Percentiles rank a stretch among this genome's conserved stretches.
These are phyloP conservation scores for Ataeniobius toweri DNA, from an alignment of 2,797 vertebrate genomes.

Conservation along the genomic window DNA sequence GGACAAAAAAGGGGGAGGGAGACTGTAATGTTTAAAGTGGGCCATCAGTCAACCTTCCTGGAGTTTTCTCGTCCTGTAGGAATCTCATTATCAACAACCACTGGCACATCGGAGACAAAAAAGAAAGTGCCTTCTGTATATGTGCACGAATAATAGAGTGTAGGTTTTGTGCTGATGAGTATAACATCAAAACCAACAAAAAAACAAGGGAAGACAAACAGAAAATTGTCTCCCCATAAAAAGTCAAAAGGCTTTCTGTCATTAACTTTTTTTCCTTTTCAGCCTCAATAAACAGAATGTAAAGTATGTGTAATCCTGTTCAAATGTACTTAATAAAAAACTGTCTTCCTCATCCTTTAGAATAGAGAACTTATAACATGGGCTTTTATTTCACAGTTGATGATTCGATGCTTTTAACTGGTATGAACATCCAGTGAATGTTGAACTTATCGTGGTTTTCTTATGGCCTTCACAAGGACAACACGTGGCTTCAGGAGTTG, in stretches of 20 bases:
- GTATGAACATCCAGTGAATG: background rate
- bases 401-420: background rate
- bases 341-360: background rate
- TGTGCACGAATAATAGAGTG: conserved; percentile 20
- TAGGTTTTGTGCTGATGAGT: conserved; percentile 35
- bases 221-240: conserved; percentile 48
- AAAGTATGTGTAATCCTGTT: background rate
- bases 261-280: conserved; percentile 15
- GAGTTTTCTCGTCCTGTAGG: conserved; percentile 74
- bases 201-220: conserved; percentile 32
- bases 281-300: background rate
- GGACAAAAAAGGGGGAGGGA: conserved; percentile 47
- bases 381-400: background rate
- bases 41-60: conserved; percentile 70
- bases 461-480: background rate
- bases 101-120: conserved; percentile 69
- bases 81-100: conserved; percentile 79
- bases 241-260: conserved; percentile 67
- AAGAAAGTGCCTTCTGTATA: conserved; percentile 48
- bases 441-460: background rate
- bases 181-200: conserved; percentile 45
- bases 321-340: background rate
- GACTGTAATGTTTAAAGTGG: conserved; percentile 72
- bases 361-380: background rate
- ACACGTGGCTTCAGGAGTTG: background rate